Base-by-base conservation (phyloP, 2,888 invertebrate species). In the Acrocera orbiculus region DNA sequence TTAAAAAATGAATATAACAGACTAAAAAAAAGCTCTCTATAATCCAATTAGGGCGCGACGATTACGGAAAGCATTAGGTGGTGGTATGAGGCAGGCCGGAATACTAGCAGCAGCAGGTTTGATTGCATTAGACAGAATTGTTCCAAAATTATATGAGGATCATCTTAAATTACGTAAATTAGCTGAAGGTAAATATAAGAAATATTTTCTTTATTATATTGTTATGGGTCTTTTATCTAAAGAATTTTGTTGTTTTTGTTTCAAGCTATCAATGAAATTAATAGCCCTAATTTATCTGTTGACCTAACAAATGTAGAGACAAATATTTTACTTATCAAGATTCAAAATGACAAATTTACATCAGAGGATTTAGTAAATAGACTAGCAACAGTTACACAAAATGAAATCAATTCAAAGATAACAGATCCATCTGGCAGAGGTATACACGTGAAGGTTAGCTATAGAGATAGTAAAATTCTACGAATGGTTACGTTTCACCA, bases 41-140 rank as follows among this genome's bases (percentile, higher is more conserved):
- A 6, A 19, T 16, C 13, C 15, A 34, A 24, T 9, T 19, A 86
- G 86, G 49, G 87, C 89, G 1, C 69, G 74, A 8, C 70, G 86
- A 34, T 47, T 74, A 25, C 70, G 92, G 34, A 93, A 95, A 63
- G 81, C 76, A 29, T 56, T 96, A 27, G 95, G 96, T 15, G 95
- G 95, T 19, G 92, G 82, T 2, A 85, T 90, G 89, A 67, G 95
- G 35, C 95, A 96, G 62, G 73, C 69, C 25, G 96, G 96, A 5
- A 66, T 93, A 29, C 51, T 96, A 32, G 93, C 92, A 0, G 92
- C 92, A 0, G 83, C 90, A 2, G 90, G 87, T 1, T 49, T 86
- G 4, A 76, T 83, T 16, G 82, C 86, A 1, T 54, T 96, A n/a
- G 76, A 86, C 36, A 74, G 79, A 40, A 73, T 78, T 47, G 66